Conservation (phyloP, 2,113 vertebrate genomes). For the Bathybates hornii region DNA sequence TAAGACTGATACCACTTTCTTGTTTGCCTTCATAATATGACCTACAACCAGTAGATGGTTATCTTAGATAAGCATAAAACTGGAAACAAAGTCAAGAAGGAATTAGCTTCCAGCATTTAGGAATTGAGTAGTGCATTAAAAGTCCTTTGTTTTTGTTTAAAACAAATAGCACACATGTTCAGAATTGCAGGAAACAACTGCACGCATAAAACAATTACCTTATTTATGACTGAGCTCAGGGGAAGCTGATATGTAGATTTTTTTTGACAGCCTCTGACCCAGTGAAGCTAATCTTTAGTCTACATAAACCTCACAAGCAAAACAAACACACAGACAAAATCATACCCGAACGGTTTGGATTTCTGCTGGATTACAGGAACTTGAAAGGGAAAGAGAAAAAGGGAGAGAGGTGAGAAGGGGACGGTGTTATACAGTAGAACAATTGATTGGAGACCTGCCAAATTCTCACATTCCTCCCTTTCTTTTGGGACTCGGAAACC, state of each 20-base stretch:
- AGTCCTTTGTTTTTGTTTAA: background rate
- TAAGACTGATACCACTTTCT: background rate
- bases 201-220: background rate
- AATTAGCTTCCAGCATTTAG: background rate
- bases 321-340: background rate
- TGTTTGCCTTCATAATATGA: background rate
- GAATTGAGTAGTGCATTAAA: background rate
- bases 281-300: background rate
- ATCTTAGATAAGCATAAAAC: background rate
- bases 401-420: conserved; percentile 28
- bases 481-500: conserved; percentile 30
- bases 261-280: background rate
- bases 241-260: background rate
- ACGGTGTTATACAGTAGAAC: conserved; percentile 19
- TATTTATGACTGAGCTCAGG: background rate
- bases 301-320: background rate
- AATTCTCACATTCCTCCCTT: conserved; percentile 63
- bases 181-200: background rate
- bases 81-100: background rate
- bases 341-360: background rate
- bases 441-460: conserved; percentile 60
- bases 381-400: background rate
- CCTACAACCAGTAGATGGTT: background rate
- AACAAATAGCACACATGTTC: background rate
- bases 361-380: background rate